Percentiles rank a stretch among this genome's conserved stretches.
Conservation (phyloP, 2,888 invertebrate genomes). For the Smittia aterrima region DNA sequence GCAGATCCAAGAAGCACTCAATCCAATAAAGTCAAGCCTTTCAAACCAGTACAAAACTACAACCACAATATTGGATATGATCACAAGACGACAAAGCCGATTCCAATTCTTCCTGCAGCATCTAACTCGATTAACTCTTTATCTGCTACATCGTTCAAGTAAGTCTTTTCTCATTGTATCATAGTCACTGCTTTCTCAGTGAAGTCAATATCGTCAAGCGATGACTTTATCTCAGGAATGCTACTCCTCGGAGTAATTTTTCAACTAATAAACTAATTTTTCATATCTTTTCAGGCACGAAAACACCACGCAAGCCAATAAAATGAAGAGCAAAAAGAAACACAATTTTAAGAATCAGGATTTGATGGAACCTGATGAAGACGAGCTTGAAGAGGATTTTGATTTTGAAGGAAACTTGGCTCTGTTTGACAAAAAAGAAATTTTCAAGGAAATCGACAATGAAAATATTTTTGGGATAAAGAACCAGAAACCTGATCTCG, state of each 20-base stretch:
- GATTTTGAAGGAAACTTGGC: constrained; percentile 94
- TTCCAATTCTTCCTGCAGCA: background rate
- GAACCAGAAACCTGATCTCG: constrained; percentile 60
- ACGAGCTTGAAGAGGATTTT: constrained; percentile 65
- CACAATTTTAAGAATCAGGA: constrained; percentile 7
- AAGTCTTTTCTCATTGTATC: no score
- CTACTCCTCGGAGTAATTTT: background rate
- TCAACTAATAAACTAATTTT: background rate
- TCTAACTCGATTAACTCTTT: background rate
- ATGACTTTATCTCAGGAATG: no score
- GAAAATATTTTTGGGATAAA: constrained; percentile 45
- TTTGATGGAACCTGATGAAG: constrained; percentile 48
- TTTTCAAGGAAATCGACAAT: constrained; percentile 71
- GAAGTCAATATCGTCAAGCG: no score
- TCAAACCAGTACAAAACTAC: constrained; percentile 6
- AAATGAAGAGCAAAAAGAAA: constrained; percentile 50
- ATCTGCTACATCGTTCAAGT: background rate
- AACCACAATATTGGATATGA: background rate
- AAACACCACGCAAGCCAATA: no score
- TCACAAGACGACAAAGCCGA: constrained; percentile 19
- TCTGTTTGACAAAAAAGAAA: constrained; percentile 81
- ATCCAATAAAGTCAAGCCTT: background rate
- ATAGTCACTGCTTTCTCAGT: no score
- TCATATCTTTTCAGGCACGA: constrained; percentile 49
- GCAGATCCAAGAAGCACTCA: constrained; percentile 45